phyloP scores from a whole-genome alignment of 2,113 vertebrate species.

The Nothocercus julius region DNA sequence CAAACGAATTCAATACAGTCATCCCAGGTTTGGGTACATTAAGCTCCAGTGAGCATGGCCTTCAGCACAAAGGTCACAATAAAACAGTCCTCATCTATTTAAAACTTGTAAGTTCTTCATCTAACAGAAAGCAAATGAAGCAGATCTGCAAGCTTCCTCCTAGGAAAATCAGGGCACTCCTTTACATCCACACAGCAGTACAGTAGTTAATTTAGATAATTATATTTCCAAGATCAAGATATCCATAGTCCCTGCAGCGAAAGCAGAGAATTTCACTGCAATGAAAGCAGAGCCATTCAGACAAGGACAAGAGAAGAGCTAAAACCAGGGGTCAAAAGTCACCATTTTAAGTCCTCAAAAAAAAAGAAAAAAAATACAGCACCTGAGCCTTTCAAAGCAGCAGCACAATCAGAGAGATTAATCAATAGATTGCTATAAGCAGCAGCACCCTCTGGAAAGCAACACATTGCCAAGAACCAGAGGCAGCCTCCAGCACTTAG shows the following conservation, averaged over 20 bases:
- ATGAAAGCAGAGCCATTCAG: background rate
- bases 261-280: background rate
- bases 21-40: no score
- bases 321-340: background rate
- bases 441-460: background rate
- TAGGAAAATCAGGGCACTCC: background rate
- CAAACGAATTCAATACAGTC: no score
- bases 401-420: background rate
- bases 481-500: background rate
- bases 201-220: background rate
- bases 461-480: fast-evolving
- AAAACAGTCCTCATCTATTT: no score
- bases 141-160: background rate
- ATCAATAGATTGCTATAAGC: fast-evolving
- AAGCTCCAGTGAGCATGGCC: no score
- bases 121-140: background rate
- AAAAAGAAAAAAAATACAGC: background rate
- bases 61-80: no score
- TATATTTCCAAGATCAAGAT: background rate
- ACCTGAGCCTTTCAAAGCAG: background rate
- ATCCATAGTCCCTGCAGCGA: background rate
- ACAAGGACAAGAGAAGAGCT: background rate
- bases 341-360: background rate
- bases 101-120: no score
- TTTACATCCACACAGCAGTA: fast-evolving